These are phyloP conservation scores for Hemiscyllium ocellatum DNA, from an alignment of 2,113 vertebrate species.

Conservation along the genomic window DNA sequence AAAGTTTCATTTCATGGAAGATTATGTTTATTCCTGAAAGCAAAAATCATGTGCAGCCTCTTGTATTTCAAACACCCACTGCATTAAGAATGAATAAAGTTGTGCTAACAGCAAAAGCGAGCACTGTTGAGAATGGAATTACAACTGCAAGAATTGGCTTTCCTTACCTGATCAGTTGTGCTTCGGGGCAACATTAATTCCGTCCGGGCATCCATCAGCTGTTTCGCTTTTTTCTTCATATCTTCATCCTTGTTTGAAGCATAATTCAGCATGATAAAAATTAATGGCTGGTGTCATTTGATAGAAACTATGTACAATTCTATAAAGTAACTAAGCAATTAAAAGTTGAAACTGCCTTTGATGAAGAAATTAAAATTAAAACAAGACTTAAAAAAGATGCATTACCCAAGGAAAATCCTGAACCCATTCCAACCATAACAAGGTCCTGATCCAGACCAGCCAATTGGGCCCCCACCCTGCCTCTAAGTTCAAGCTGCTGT, in stretches of 20 bases:
- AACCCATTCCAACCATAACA: too few relatives aligned
- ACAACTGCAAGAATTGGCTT: neutral
- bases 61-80: neutral
- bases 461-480: too few relatives aligned
- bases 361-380: neutral
- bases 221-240: constrained; percentile 1
- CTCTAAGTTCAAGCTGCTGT: too few relatives aligned
- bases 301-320: neutral
- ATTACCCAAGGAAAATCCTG: neutral
- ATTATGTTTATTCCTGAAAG: neutral
- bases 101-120: neutral
- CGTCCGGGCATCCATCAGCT: constrained; percentile 7
- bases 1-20: neutral
- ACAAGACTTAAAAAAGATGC: neutral
- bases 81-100: neutral
- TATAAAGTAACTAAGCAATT: neutral
- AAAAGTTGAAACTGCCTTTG: neutral
- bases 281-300: neutral
- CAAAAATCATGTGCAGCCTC: neutral
- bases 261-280: neutral
- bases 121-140: neutral
- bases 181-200: constrained; percentile 1
- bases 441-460: too few relatives aligned
- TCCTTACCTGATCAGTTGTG: constrained; percentile 10
- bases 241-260: constrained; percentile 20